These are phyloP conservation scores for Idaea straminata DNA, from an alignment of 2,888 invertebrate genomes.

Conservation along the genomic window DNA sequence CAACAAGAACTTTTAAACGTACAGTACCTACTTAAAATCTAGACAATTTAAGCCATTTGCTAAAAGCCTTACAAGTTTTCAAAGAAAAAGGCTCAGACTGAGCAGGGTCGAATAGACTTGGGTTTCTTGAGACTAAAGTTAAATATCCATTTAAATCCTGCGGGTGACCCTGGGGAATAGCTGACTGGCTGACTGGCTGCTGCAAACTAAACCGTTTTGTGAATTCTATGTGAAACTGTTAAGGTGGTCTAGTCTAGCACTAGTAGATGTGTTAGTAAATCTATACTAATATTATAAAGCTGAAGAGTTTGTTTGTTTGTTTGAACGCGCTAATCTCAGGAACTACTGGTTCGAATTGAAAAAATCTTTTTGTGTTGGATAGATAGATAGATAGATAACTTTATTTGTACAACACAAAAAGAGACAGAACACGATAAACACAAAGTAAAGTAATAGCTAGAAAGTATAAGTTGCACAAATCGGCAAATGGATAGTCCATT, in stretches of 20 bases:
- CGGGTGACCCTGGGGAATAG: slow-evolving; percentile 61
- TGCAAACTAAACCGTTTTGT: slow-evolving; percentile 46
- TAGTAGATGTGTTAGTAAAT: not conserved
- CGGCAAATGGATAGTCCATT: too few relatives aligned
- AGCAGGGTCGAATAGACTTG: slow-evolving; percentile 67
- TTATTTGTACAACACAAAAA: too few relatives aligned
- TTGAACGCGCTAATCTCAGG: too few relatives aligned
- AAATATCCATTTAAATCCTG: slow-evolving; percentile 80
- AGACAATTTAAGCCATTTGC: slow-evolving; percentile 70
- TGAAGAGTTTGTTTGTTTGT: too few relatives aligned
- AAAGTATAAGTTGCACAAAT: too few relatives aligned
- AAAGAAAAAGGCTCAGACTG: slow-evolving; percentile 50
- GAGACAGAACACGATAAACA: too few relatives aligned
- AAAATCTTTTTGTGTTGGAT: too few relatives aligned
- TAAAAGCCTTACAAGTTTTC: slow-evolving; percentile 68
- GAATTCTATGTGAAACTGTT: slow-evolving; percentile 38
- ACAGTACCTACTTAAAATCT: slow-evolving; percentile 27
- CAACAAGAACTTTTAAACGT: slow-evolving; percentile 29
- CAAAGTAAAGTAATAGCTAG: too few relatives aligned
- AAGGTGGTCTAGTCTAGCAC: slow-evolving; percentile 15
- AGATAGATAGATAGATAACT: too few relatives aligned
- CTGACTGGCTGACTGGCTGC: slow-evolving; percentile 39
- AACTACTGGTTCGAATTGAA: too few relatives aligned
- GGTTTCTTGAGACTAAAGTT: slow-evolving; percentile 76
- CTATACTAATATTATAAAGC: too few relatives aligned